These are phyloP conservation scores for Hydrophis major DNA, from an alignment of 2,797 vertebrate genomes.

Conservation along the genomic window DNA sequence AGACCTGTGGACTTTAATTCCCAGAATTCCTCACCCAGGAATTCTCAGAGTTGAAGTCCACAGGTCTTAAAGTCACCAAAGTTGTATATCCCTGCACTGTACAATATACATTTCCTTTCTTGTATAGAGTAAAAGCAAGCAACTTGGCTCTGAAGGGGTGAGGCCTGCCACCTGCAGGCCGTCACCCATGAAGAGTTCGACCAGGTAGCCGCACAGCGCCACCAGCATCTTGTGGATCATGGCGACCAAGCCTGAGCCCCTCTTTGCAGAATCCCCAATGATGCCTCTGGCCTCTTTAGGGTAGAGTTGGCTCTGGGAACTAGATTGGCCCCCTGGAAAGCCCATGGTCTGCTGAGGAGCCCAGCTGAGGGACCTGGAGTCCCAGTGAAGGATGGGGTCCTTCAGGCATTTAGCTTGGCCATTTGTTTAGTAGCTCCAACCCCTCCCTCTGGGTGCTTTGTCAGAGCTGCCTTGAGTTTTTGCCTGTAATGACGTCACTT, in stretches of 20 bases:
- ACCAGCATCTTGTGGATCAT: conserved; percentile 96
- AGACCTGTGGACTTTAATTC: neutral
- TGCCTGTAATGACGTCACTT: no score
- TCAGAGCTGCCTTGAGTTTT: no score
- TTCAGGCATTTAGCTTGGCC: no score
- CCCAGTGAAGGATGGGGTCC: no score
- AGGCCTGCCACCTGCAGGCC: neutral
- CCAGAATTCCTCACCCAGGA: neutral
- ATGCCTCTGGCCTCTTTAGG: no score
- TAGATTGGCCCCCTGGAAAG: no score
- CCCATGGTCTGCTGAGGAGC: no score
- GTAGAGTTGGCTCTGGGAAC: no score
- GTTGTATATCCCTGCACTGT: neutral
- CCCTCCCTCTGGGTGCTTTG: no score
- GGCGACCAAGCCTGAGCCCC: neutral
- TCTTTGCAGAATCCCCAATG: neutral
- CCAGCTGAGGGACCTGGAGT: no score
- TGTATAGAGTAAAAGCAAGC: neutral
- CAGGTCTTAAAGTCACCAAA: neutral
- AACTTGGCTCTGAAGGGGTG: neutral
- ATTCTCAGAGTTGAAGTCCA: neutral
- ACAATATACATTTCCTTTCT: neutral
- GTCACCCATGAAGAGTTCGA: conserved; percentile 86
- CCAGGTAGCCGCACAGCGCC: conserved; percentile 87
- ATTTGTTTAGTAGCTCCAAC: no score